Base-by-base conservation (phyloP, 2,113 vertebrate species). In the Festucalex cinctus region DNA sequence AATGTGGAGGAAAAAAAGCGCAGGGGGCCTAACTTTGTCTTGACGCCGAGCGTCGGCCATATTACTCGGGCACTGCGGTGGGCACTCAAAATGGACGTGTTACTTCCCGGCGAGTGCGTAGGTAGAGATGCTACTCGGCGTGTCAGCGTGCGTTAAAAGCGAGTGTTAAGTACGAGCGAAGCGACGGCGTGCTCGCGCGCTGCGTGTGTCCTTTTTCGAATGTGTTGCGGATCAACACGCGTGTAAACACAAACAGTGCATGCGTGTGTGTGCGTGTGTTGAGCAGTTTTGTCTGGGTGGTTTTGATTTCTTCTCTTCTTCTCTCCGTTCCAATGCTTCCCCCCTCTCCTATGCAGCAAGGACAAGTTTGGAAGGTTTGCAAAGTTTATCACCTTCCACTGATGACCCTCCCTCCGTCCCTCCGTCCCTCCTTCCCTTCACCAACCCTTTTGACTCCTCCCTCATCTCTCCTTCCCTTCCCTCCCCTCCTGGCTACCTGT, bases 351-450 rank as follows among this genome's bases (percentile, higher is more conserved):
- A 88, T 88, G 87, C 96, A 99, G 97, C 97, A 99, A 99, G 97
- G 97, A 99, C 96, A 99, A 98, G 96, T 98, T 95, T 99, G 97
- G 97, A 99, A 99, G 97, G 97, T 99, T 99, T 99, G 97, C 97
- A 98, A 95, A 97, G 94, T 95, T 99, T 99, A 96, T 98, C 95
- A 97, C 96, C 95, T 98, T 99, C 95, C 96, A 93, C 93, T 95
- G 93, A 95, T 93, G 90, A 94, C 88, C 92, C 65, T 67, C 62
- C 68, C 69, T 63, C 44, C 59, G 28, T 32, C 46, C 61, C 70
- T 63, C 77, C 73, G 49, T 65, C 56, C 28, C 17, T 19, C 28
- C 56, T 77, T 71, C 32, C 17, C 60, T 24, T 24, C 60, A 41
- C 37, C 37, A 12, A 24, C 61, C 24, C 59, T 62, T n/a, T 41